Conservation (phyloP, 2,888 invertebrate species). For the Coremacera marginata region DNA sequence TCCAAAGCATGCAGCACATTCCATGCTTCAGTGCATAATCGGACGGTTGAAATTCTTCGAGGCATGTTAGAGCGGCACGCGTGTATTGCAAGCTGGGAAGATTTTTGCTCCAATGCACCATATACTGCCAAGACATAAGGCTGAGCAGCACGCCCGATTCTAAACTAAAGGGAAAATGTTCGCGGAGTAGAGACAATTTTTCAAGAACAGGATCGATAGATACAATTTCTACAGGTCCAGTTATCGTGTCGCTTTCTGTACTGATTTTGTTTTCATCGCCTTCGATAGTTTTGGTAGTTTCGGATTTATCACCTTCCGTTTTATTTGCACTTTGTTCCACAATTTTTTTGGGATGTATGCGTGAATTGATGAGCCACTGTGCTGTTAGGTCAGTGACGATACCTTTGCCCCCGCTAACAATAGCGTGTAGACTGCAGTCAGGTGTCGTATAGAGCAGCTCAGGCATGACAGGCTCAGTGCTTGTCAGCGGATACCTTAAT, state of each 20-base stretch:
- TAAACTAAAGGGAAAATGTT: slow-evolving; percentile 89
- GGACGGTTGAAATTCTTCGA: slow-evolving; percentile 68
- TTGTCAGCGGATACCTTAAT: slow-evolving; percentile 56
- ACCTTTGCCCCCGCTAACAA: slow-evolving; percentile 78
- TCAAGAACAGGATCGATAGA: slow-evolving; percentile 71
- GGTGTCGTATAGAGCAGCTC: slow-evolving; percentile 72
- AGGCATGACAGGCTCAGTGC: slow-evolving; percentile 68
- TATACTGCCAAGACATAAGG: slow-evolving; percentile 93
- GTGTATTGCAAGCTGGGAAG: slow-evolving; percentile 76
- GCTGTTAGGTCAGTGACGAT: slow-evolving; percentile 91
- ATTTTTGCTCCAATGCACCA: slow-evolving; percentile 87
- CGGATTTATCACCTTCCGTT: slow-evolving; percentile 49
- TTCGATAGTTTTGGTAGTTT: slow-evolving; percentile 8
- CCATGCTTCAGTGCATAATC: slow-evolving; percentile 76
- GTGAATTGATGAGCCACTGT: slow-evolving; percentile 84
- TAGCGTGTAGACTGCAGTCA: slow-evolving; percentile 76
- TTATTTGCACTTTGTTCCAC: slow-evolving; percentile 65
- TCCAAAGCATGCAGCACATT: slow-evolving; percentile 88
- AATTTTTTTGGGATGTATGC: slow-evolving; percentile 77
- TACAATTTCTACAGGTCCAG: neutral
- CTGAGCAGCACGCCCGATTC: slow-evolving; percentile 82
- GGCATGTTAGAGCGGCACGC: slow-evolving; percentile 78
- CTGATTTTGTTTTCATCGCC: slow-evolving; percentile 13
- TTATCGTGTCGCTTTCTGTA: slow-evolving; percentile 25
- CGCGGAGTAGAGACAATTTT: slow-evolving; percentile 75